Percentiles rank a stretch among this genome's conserved stretches.
These are phyloP conservation scores for Labeo catla DNA, from an alignment of 2,113 vertebrate genomes.

Conservation along the genomic window DNA sequence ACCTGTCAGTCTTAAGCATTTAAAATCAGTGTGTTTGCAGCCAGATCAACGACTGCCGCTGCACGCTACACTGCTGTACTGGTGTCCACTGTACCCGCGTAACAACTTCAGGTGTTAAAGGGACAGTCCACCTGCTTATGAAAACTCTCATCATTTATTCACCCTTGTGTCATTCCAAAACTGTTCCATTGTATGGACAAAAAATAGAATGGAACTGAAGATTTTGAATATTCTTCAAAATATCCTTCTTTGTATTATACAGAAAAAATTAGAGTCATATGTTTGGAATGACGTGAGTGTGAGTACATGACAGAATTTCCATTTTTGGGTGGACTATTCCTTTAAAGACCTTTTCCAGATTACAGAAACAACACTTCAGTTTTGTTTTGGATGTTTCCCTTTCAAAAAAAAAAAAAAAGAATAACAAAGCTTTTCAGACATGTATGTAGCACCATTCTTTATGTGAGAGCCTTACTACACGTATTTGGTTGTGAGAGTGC, in stretches of 20 bases:
- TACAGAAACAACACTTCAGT: not conserved
- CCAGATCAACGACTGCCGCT: not conserved
- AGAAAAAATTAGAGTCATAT: not conserved
- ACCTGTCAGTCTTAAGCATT: conserved; percentile 28
- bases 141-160: not conserved
- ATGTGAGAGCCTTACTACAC: conserved; percentile 56
- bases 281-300: not conserved
- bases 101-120: not conserved
- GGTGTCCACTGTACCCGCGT: not conserved
- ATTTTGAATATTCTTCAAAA: not conserved
- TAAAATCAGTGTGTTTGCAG: not conserved
- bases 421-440: not conserved
- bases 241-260: not conserved
- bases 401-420: not conserved
- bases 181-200: too few species aligned
- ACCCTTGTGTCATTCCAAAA: not conserved
- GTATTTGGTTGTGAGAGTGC: conserved; percentile 57
- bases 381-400: not conserved
- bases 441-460: conserved; percentile 59
- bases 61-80: not conserved
- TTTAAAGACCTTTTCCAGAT: not conserved
- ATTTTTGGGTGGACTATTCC: not conserved
- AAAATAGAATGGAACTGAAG: not conserved
- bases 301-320: not conserved
- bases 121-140: too few species aligned